Percentiles rank a stretch among this genome's conserved stretches.
These are phyloP conservation scores for Phalacrocorax brasilianus DNA, from an alignment of 2,113 vertebrate species.

Conservation along the genomic window DNA sequence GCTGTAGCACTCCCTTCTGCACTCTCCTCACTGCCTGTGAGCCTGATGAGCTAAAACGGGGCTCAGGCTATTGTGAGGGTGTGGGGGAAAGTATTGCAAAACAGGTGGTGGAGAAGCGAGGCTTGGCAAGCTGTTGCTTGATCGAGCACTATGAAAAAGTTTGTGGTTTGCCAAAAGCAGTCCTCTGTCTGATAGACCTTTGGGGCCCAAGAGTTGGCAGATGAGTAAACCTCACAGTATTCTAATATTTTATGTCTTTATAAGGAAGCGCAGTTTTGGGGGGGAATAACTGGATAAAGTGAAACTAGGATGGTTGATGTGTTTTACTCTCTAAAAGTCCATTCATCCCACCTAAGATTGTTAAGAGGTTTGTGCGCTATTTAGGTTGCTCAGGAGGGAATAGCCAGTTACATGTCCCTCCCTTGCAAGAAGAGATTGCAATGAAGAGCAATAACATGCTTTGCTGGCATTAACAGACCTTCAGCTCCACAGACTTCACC, in stretches of 20 bases:
- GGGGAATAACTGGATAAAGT: not conserved
- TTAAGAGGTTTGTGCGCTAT: not conserved
- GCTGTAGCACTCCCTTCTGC: not conserved
- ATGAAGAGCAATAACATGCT: not conserved
- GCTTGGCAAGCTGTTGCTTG: not conserved
- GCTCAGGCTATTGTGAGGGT: not conserved
- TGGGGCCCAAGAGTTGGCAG: not conserved
- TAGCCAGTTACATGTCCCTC: not conserved
- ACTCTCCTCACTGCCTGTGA: not conserved
- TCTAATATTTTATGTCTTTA: not conserved
- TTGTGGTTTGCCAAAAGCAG: not conserved
- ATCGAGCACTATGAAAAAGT: not conserved
- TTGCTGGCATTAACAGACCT: not conserved
- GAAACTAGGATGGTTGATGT: not conserved
- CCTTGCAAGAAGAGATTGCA: not conserved
- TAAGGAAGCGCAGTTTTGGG: not conserved
- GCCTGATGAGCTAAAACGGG: not conserved
- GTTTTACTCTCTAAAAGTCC: not conserved
- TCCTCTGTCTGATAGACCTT: not conserved
- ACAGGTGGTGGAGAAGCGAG: not conserved
- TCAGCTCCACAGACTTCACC: not conserved
- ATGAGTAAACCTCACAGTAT: not conserved
- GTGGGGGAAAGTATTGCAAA: not conserved
- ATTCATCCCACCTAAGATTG: not conserved
- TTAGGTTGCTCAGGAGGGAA: not conserved